Base-by-base conservation (phyloP, 1,140 invertebrate species). In the Drosophila teissieri region DNA sequence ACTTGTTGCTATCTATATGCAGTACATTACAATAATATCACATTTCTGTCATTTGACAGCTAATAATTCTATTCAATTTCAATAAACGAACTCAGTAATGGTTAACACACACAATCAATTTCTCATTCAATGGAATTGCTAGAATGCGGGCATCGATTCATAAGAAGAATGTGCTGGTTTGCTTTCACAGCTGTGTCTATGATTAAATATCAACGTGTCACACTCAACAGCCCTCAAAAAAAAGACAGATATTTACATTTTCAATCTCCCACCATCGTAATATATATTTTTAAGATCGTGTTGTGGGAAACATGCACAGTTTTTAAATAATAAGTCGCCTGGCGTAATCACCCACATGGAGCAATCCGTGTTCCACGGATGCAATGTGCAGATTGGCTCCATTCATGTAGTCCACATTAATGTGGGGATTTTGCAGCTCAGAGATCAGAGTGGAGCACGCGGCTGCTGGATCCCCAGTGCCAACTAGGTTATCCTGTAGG, bases 381-480 rank as follows among this genome's bases (percentile, higher is more conserved):
- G 93, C 93, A 3, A 94, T 80, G 60, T 94, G 94, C 65, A 94
- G 73, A 73, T 93, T 94, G 5, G 77, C 58, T 1, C 93, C 93
- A 46, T 88, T 92, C 14, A 93, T 92, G 48, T 75, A 91, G 4
- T 89, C 69, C 17, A 72, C 67, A 78, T 95, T 95, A 37, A 95
- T 94, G 57, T 93, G 92, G 0, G 93, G 77, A 76, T 94, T 95
- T 73, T 95, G 94, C 4, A 95, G 78, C 80, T 95, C 94, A 0
- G 94, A 61, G 19, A 95, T 93, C 51, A 94, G 93, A 0, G 92
- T 93, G 40, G 94, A 94, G 51, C 93, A 94, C 0, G 94, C 95
- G 0, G 95, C 94, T 0, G 95, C 95, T 0, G 95, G 93, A 82
- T 95, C 95, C 1, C 94, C 94, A 14, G 94, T 70, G 53, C 76